Evolutionary conservation across 2,113 vertebrate genomes (phyloP).

Genomic region (Syngnathus floridae): DNA sequence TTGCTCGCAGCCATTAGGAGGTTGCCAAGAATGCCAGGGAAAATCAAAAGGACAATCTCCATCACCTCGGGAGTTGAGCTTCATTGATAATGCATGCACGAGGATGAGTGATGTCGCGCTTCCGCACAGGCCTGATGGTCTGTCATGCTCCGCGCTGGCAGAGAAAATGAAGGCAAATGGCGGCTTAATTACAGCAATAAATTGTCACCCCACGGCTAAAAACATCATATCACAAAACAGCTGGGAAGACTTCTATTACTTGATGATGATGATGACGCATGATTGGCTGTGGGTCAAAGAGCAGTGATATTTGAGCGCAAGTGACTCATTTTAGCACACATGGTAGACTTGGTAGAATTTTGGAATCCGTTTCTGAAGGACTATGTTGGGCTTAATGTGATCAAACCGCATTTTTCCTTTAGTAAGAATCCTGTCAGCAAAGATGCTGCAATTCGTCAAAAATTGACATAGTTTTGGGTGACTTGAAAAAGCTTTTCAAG

Average conservation of each 20-base stretch:
- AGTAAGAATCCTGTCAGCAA: not conserved
- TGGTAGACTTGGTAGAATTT: conserved; percentile 34
- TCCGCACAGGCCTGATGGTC: conserved; percentile 34
- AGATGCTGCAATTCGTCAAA: not conserved
- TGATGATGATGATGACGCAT: conserved; percentile 51
- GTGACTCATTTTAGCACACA: conserved; percentile 19
- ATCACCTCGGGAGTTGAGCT: conserved; percentile 40
- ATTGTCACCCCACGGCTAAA: conserved; percentile 62
- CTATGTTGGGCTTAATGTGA: conserved; percentile 16
- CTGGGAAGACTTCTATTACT: conserved; percentile 56
- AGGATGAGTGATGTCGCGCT: conserved; percentile 36
- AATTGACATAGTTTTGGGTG: not conserved
- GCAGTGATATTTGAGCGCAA: conserved; percentile 13
- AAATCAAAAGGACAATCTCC: conserved; percentile 52
- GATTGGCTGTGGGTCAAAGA: conserved; percentile 58
- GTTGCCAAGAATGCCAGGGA: conserved; percentile 42
- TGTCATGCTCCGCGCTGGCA: conserved; percentile 52
- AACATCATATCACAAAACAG: conserved; percentile 61
- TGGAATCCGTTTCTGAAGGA: conserved; percentile 28
- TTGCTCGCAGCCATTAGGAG: conserved; percentile 38
- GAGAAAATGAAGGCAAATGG: conserved; percentile 62
- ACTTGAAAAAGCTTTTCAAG: not conserved
- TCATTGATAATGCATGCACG: conserved; percentile 53
- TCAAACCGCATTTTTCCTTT: conserved; percentile 8
- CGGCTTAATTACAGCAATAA: conserved; percentile 67